These are phyloP conservation scores for Toxostoma redivivum DNA, from an alignment of 2,113 vertebrate species.

Conservation along the genomic window DNA sequence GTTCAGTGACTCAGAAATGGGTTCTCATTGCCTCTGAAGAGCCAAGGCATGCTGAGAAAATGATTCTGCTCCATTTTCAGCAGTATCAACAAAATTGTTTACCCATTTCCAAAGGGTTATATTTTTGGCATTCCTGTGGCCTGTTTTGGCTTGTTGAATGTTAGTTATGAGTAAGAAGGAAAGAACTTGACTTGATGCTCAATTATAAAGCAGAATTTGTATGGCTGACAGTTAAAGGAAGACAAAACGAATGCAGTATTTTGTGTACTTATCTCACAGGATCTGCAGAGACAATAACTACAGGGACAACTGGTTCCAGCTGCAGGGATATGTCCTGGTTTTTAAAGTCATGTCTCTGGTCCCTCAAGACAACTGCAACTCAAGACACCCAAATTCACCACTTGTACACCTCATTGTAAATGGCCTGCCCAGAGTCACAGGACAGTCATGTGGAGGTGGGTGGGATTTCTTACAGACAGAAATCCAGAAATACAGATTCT, in stretches of 20 bases:
- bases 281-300: neutral
- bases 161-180: constrained; percentile 54
- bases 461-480: neutral
- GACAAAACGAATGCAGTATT: neutral
- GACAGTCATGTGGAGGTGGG: neutral
- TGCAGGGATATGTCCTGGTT: neutral
- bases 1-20: neutral
- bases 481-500: neutral
- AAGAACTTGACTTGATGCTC: constrained; percentile 44
- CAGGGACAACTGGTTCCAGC: neutral
- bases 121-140: constrained; percentile 43
- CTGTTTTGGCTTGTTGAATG: constrained; percentile 30
- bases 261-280: neutral
- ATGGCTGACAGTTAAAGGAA: constrained; percentile 18
- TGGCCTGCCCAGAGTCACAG: neutral
- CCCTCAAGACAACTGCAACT: neutral
- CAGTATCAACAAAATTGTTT: constrained; percentile 25
- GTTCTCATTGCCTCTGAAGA: neutral
- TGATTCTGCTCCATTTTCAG: neutral
- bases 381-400: neutral
- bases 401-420: neutral
- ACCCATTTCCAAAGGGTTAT: constrained; percentile 16
- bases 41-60: neutral
- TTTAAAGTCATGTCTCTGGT: neutral
- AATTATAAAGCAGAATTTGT: constrained; percentile 31